Evolutionary conservation across 2,888 invertebrate genomes (phyloP), one percentile per base, ranked within the genome.

Genomic region (Acronicta alni): DNA sequence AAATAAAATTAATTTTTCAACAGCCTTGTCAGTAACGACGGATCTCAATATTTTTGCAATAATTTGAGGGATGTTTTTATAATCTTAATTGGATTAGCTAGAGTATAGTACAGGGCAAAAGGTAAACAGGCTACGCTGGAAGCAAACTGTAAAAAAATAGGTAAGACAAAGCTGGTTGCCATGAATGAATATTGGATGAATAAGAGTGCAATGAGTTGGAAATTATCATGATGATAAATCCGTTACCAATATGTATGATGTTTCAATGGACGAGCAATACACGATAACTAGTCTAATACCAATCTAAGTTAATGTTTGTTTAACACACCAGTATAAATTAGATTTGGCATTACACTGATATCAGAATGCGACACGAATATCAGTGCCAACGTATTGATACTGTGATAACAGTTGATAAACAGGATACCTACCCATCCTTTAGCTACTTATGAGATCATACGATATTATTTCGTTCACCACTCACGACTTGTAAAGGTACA

Each of bases 301-400:
- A 32, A 39, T 10, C 17, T n/a, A 43, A 67, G 51, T 39, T 41
- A 65, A 57, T 12, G 17, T 38, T 43, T 45, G 32, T 56, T 39
- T 38, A 56, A n/a, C 46, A 54, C 44, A 55, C 35, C 42, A 44
- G 63, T 53, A 63, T 63, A 58, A 63, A 76, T 76, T 70, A 67
- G 49, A 54, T 52, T 64, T 55, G 75, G 57, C 59, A 67, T 60
- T 67, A 61, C 48, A 44, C 47, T 55, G 77, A 77, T 75, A 75
- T 67, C 44, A 20, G 2, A 38, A 30, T 41, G 39, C 26, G 67
- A 26, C 45, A 42, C 23, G 39, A 43, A 62, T 66, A 76, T 63
- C 73, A 69, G 70, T 54, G 58, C 35, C 59, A 56, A 52, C 37
- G 10, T 60, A 64, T 71, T 55, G 75, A 74, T 65, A 71, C 41